Evolutionary conservation across 2,888 invertebrate species (phyloP), one percentile per base, ranked within the genome.

Genomic region (Pemphredon lugubris): DNA sequence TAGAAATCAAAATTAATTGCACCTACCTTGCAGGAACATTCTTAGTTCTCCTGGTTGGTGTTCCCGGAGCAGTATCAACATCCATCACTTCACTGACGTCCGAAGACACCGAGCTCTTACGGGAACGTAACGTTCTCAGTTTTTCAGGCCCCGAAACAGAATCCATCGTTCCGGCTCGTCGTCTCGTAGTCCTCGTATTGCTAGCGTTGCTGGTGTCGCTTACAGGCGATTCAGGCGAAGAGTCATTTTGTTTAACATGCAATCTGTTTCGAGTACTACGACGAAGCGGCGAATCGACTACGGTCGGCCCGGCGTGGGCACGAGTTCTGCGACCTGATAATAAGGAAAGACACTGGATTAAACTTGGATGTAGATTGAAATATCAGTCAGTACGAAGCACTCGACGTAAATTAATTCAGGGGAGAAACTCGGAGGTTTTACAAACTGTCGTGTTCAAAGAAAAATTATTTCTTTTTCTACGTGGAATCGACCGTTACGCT

Each of bases 231-330:
- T 79, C 82, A 0, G 84, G 79, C 0, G 82, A 82, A 16, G 77
- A 79, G 21, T 64, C 77, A 58, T 72, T 64, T 14, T 75, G 75
- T 30, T 64, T 69, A 9, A 16, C 20, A 0, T 42, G 6, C n/a
- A 53, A 51, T 21, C 73, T 83, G 21, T 65, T 79, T 68, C 86
- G 77, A 2, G 71, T 75, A 40, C 86, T 86, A 1, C 85, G 82
- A 7, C 86, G 82, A 21, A 84, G 51, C 2, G 85, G 84, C 4
- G 84, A 84, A 68, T 83, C 81, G 6, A 73, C 51, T 1, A 66
- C 47, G 2, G 63, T 34, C 0, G 20, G 7, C 2, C 66, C 47
- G 5, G 39, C 53, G 3, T 60, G 11, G 1, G 55, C 51, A 55
- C 82, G 79, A 2, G 77, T 72, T 59, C 32, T 77, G 9, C 77